Conservation (phyloP, 2,888 invertebrate genomes). For the Xanthia togata region DNA sequence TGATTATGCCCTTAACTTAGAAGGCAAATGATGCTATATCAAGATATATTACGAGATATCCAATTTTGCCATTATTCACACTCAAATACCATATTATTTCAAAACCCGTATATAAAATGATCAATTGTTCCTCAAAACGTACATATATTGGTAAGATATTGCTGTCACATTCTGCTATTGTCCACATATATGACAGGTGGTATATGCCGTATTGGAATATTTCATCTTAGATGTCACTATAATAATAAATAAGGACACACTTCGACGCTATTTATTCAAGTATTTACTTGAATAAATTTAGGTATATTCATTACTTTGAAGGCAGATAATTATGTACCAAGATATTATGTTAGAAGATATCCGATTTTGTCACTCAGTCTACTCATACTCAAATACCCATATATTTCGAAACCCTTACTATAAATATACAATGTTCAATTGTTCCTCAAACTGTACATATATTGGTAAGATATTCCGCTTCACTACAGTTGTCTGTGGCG, state of each 20-base stretch:
- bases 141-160: constrained; percentile 31
- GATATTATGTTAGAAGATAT: neutral
- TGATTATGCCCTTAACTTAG: neutral
- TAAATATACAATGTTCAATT: neutral
- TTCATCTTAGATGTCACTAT: no score
- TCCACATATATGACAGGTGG: no score
- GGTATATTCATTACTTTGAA: neutral
- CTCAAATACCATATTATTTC: neutral
- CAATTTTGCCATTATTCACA: no score
- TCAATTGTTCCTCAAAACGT: neutral
- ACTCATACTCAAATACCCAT: neutral
- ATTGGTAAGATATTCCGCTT: constrained; percentile 39
- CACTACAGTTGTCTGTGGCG: constrained; percentile 47
- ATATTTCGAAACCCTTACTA: neutral
- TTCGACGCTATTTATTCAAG: no score
- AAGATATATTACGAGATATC: neutral
- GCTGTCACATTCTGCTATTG: no score
- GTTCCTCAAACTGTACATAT: neutral
- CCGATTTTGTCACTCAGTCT: no score
- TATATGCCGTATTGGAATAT: no score
- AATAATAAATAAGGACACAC: no score
- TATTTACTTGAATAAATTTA: neutral
- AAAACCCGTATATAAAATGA: neutral
- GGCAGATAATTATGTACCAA: neutral
- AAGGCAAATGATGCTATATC: neutral